These are phyloP conservation scores for Drosophila anomalata DNA, from an alignment of 2,888 invertebrate genomes.

Conservation along the genomic window DNA sequence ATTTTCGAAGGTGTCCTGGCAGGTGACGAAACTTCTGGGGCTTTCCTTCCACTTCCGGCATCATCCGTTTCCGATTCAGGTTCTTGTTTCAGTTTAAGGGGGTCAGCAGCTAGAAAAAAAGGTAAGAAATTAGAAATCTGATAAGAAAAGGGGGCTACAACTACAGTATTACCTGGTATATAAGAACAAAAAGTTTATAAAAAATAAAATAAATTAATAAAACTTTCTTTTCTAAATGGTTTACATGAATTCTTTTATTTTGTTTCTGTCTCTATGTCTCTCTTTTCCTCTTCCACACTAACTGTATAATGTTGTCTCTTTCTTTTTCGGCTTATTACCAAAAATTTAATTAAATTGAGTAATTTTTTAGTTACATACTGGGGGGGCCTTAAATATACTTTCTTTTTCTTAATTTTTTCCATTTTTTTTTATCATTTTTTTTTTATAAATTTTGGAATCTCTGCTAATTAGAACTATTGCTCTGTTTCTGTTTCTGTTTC, in stretches of 20 bases:
- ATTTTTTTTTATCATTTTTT: not conserved
- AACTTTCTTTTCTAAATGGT: constrained; percentile 12
- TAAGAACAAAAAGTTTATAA: not conserved
- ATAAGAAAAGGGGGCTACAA: not conserved
- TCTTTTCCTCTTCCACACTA: not conserved
- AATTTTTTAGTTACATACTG: constrained; percentile 31
- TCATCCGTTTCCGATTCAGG: not conserved
- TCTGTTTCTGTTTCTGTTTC: not conserved
- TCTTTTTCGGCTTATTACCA: constrained; percentile 22
- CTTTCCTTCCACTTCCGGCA: not conserved
- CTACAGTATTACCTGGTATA: not conserved
- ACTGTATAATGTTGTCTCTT: constrained; percentile 6
- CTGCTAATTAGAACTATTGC: constrained; percentile 4
- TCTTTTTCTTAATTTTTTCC: not conserved
- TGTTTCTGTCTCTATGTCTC: constrained; percentile 5
- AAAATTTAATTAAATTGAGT: constrained; percentile 32
- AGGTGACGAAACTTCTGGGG: not conserved
- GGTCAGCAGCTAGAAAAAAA: not conserved
- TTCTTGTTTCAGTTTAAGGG: not conserved
- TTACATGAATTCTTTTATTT: constrained; percentile 34
- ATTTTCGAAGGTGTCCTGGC: not conserved
- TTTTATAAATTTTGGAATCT: constrained; percentile 5
- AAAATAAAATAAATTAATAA: not conserved
- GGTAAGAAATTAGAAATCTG: not conserved
- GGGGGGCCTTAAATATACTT: constrained; percentile 7